Base-by-base conservation (phyloP, 2,797 vertebrate genomes). In the Rousettus madagascariensis region DNA sequence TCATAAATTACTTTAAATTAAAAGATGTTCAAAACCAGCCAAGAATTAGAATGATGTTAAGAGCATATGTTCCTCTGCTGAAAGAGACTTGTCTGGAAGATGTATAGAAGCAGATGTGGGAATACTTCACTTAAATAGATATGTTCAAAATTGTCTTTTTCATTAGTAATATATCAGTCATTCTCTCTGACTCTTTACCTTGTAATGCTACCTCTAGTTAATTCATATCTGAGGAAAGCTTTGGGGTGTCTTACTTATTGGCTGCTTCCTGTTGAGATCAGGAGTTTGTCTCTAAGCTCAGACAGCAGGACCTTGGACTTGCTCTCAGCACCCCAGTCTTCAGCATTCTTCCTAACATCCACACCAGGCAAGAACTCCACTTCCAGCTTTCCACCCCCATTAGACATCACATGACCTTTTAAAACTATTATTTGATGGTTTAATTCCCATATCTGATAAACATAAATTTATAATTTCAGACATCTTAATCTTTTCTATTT, bases 1-100 rank as follows among this genome's bases (percentile, higher is more conserved):
- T 93, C 11, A 49, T 36, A 84, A 94, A 69, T 69, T 59, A 66
- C 55, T 90, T 88, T 41, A 66, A 92, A 86, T 80, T 22, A 43
- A 89, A 91, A 94, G 51, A 20, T 51, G n/a, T 78, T 91, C 82
- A 63, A 38, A 95, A 75, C 55, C 57, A 84, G 85, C 86, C 87
- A 90, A 53, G 75, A 90, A 43, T 49, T 74, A 26, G 19, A 66
- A 72, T 30, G 33, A 38, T 69, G 30, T 82, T 84, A 69, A 85
- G 53, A 93, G 41, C 36, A 7, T 82, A 11, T 86, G 63, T 69
- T 78, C 86, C 82, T 94, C 33, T 65, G 59, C 59, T 55, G 16
- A 87, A 87, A 80, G 84, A 90, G 75, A 68, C 8, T 74, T 49
- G n/a, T 71, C 86, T 69, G 15, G 38, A 51, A 57, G 78, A 91